Base-by-base conservation (phyloP, 1,140 invertebrate species). In the Sarcophaga peregrina region DNA sequence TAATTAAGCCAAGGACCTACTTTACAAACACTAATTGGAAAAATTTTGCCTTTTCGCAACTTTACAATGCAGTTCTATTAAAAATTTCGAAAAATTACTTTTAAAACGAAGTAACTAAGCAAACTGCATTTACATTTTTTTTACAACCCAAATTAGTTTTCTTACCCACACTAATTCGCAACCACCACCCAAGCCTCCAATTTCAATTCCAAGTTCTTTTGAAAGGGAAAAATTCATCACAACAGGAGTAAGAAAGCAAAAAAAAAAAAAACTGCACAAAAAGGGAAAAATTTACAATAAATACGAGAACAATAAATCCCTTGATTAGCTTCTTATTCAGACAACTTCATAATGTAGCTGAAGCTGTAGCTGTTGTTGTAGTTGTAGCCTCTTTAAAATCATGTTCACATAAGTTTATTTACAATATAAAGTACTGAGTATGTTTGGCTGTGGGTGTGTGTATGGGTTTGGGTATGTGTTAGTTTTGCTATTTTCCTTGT, bases 261-360 rank as follows among this genome's bases (percentile, higher is more conserved):
- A 37, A 37, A 37, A 37, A 37, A 37, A 37, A 37, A 37, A 37
- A 37, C 1, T 37, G 25, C 25, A 37, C 25, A 37, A 37, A 37
- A 37, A 37, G 25, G 25, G 25, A 37, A 37, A 37, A 37, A 37
- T 37, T 37, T 37, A 37, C 25, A 37, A 37, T 37, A 37, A 37
- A 37, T 37, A 37, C 25, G 25, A 37, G 25, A 68, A 68, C 62
- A 68, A 68, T 68, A 68, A 20, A 68, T 68, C 62, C 62, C 62
- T 68, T 68, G 62, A 68, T 68, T 68, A 68, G 62, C 62, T 68
- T 68, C 62, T 68, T 68, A 68, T 20, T 20, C 54, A 68, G 5
- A 68, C 8, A 9, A 68, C 17, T 68, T 9, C 5, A 25, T 37
- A 37, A 2, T 37, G 4, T 37, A 37, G 25, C 25, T 37, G 25